Evolutionary conservation across 35 echinoderm and acorn worm genomes (phyloP).

Genomic region (Lytechinus pictus): DNA sequence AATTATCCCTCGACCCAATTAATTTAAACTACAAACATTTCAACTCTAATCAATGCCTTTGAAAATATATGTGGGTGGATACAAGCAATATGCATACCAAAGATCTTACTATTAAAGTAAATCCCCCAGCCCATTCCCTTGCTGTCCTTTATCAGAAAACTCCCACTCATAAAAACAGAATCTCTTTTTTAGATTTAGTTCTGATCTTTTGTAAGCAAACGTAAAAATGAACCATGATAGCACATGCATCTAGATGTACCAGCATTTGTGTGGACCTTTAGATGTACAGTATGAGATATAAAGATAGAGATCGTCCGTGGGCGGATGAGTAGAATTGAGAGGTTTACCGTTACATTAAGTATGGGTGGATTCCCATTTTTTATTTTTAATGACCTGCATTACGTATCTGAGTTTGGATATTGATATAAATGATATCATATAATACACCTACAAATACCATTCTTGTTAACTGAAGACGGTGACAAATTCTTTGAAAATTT

Average conservation of each 20-base stretch:
- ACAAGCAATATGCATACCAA: not conserved
- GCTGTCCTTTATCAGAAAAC: not conserved
- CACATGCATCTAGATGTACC: not conserved
- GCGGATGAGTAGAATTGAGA: not conserved
- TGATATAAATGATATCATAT: not conserved
- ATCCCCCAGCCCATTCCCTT: not conserved
- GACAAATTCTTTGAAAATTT: not conserved
- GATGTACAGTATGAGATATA: not conserved
- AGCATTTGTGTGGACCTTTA: not conserved
- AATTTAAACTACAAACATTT: not conserved
- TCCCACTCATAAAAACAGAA: not conserved
- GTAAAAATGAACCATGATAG: not conserved
- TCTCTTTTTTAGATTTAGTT: not conserved
- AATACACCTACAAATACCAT: not conserved
- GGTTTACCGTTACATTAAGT: not conserved
- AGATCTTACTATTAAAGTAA: not conserved
- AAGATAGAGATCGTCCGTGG: not conserved
- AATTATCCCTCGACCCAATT: not conserved
- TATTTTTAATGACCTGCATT: not conserved
- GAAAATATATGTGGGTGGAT: not conserved
- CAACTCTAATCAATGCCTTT: not conserved
- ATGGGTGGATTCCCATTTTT: not conserved
- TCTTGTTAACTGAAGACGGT: not conserved
- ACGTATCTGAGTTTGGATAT: not conserved
- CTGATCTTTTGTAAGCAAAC: not conserved